phyloP scores from a whole-genome alignment of 2,113 vertebrate genomes.

The Suricata suricatta region DNA sequence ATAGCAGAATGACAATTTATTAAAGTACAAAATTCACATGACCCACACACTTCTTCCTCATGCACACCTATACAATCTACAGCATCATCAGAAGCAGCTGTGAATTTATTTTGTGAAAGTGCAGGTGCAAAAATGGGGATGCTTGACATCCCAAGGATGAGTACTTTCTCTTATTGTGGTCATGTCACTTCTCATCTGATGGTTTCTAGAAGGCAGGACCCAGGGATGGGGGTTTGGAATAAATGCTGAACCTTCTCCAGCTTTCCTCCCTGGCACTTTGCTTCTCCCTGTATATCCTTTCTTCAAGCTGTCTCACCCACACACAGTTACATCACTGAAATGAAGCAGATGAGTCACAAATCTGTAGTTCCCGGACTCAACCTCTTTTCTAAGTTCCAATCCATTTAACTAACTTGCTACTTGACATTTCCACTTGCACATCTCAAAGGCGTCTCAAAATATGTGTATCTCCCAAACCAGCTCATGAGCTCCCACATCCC shows the following conservation, averaged over 20 bases:
- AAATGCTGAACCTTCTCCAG: background rate
- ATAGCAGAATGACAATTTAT: background rate
- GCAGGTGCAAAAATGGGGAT: background rate
- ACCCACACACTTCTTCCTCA: background rate
- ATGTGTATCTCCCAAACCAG: background rate
- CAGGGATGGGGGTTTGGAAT: background rate
- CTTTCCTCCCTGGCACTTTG: background rate
- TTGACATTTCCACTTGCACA: background rate
- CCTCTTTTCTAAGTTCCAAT: background rate
- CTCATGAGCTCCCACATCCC: background rate
- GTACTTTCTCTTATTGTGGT: background rate
- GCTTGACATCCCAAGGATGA: background rate
- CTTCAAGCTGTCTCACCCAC: background rate
- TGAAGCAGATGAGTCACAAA: background rate
- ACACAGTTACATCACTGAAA: background rate
- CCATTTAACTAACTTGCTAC: background rate
- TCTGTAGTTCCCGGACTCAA: background rate
- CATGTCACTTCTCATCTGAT: background rate
- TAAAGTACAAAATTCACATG: background rate
- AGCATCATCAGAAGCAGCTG: background rate
- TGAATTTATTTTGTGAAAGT: background rate
- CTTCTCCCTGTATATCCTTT: background rate
- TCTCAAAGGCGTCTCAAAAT: slow-evolving; percentile 8
- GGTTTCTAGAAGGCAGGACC: background rate
- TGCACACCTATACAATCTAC: background rate